Evolutionary conservation across 2,113 vertebrate species (phyloP), one percentile per base, ranked within the genome.

Genomic region (Bombycilla garrulus): DNA sequence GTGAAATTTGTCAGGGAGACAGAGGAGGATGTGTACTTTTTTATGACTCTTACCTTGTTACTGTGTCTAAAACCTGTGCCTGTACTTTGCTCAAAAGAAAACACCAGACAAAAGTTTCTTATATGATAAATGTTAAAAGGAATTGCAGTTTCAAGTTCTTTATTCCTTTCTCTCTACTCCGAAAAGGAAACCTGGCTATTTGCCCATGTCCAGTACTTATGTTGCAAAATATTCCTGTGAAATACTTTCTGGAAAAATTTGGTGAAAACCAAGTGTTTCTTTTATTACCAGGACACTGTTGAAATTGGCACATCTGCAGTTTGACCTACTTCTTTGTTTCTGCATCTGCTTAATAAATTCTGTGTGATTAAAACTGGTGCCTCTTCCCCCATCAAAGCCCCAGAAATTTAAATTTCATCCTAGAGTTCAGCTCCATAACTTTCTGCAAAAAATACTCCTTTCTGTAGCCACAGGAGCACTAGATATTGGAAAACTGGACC

Each of bases 261-360:
- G 94, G 81, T 91, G 48, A 94, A 86, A 89, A 73, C 28, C 42
- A 74, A 91, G 89, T 81, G 79, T 96, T 97, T 91, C 58, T 89
- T 67, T 96, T 71, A 86, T 96, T 96, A 94, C 76, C 86, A 80
- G 79, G 72, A 86, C 64, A 19, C 58, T 87, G 89, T 65, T 96
- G 90, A 93, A 94, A 81, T 74, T 86, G 44, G 90, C 91, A 95
- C 67, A 84, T 70, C 89, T 22, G n/a, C 70, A 72, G n/a, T 90
- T 88, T 95, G 92, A 93, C 95, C 93, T 95, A 95, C 69, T 93
- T 93, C 79, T 94, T 83, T 94, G 80, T 65, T 28, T 81, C 93
- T 91, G 76, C 72, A 76, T 95, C 88, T 96, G 54, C 95, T 88
- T 96, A 94, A n/a, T 81, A 69, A 95, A 92, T 96, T 96, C 15